Evolutionary conservation across 2,888 invertebrate genomes (phyloP), one percentile per base, ranked within the genome.

Genomic region (Meteorus colon): DNA sequence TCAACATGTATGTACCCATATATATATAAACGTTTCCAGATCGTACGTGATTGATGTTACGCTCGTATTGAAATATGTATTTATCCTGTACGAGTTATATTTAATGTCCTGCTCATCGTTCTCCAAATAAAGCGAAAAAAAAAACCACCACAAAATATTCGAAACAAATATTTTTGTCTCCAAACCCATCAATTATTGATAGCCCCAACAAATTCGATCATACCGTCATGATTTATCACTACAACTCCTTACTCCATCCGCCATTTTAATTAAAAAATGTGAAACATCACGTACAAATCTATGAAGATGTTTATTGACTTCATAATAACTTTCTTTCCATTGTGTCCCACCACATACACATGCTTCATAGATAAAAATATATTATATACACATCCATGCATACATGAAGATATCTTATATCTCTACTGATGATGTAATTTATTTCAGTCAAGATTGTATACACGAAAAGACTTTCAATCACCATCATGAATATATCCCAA

Each of bases 381-480:
- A 48, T 48, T 6, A 48, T n/a, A 48, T n/a, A 48, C 16, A 48
- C 48, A 16, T n/a, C 1, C 2, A n/a, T 48, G n/a, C 48, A 48
- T 6, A 63, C 29, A 63, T 63, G n/a, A 63, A 34, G 63, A 63
- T 31, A 31, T 63, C 31, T 63, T 19, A 31, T n/a, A 34, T 29
- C 31, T 63, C 16, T 8, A 63, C 16, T 63, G 63, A 31, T 63
- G 31, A 63, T 27, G 48, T 68, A 48, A 68, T 68, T 68, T 51
- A 68, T 68, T 31, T n/a, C 4, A 68, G 19, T 16, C 48, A 48
- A 24, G 41, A 66, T 41, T 37, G 66, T 34, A 68, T 48, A 29
- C 29, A 67, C 62, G 48, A 51, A 76, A 72, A 71, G 73, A 73
- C 76, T 55, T 74, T 78, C 76, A 74, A 76, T 78, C 76, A 70